These are phyloP conservation scores for Gambelia wislizenii DNA, from an alignment of 2,797 vertebrate species.

Conservation along the genomic window DNA sequence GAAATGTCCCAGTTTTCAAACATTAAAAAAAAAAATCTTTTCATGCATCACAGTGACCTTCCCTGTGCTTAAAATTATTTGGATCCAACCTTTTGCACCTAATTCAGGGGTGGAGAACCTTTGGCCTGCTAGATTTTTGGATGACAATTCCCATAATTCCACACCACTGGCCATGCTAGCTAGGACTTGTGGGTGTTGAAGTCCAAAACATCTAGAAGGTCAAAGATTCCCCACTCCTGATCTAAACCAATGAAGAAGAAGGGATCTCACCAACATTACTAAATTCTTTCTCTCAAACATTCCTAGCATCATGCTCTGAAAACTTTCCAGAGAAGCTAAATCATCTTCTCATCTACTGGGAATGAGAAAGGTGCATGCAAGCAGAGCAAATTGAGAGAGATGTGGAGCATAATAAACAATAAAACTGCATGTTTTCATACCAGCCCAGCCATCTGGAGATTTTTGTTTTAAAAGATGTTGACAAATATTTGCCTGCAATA, in stretches of 20 bases:
- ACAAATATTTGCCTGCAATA: constrained; percentile 40
- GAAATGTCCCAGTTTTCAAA: neutral
- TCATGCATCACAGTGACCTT: neutral
- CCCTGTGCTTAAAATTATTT: neutral
- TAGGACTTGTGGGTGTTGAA: no score
- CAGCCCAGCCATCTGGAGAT: constrained; percentile 46
- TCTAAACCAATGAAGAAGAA: neutral
- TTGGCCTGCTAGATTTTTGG: no score
- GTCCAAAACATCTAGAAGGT: no score
- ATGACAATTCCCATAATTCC: no score
- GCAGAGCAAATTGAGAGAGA: constrained; percentile 41
- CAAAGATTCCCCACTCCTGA: no score
- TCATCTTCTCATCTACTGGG: constrained; percentile 20
- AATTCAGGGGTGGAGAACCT: no score
- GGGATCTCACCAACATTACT: neutral
- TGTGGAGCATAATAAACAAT: constrained; percentile 22
- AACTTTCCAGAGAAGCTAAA: constrained; percentile 43
- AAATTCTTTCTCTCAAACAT: constrained; percentile 1
- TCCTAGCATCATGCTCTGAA: constrained; percentile 19
- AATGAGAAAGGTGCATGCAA: constrained; percentile 41
- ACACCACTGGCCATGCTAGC: no score
- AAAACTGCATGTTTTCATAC: constrained; percentile 48
- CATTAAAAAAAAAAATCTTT: no score
- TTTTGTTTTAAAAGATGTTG: constrained; percentile 14
- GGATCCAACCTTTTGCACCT: neutral